Percentiles rank a stretch among this genome's conserved stretches.
phyloP scores from a whole-genome alignment of 2,797 vertebrate species.

The Danionella dracula region DNA sequence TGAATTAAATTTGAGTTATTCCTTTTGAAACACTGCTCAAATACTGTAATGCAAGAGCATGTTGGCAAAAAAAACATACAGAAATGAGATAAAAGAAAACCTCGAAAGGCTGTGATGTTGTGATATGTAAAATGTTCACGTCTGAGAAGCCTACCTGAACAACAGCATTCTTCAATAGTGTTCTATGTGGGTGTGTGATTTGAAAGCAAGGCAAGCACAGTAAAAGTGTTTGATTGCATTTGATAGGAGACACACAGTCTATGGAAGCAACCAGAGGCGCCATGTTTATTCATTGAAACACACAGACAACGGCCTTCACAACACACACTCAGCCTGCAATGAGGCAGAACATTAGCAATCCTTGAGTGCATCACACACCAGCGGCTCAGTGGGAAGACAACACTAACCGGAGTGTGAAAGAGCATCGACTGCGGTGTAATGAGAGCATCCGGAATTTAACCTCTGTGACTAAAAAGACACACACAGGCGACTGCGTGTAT shows the following conservation, averaged over 20 bases:
- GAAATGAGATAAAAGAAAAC: too few relatives aligned
- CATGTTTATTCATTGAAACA: constrained; percentile 2
- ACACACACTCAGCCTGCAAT: not conserved
- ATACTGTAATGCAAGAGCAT: too few relatives aligned
- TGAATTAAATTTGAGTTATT: too few relatives aligned
- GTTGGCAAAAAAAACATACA: too few relatives aligned
- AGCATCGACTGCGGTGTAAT: constrained; percentile 34
- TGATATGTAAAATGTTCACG: not conserved
- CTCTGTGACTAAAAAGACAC: constrained; percentile 37
- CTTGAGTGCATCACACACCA: constrained; percentile 7
- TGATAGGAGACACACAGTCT: constrained; percentile 13
- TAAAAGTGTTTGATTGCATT: constrained; percentile 22
- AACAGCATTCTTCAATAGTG: not conserved
- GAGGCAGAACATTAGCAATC: not conserved
- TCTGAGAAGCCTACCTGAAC: not conserved
- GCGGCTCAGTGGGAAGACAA: constrained; percentile 17
- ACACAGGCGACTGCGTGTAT: not conserved
- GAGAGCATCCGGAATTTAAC: constrained; percentile 36
- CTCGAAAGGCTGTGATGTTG: too few relatives aligned
- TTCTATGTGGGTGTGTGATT: too few relatives aligned
- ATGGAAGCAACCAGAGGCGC: too few relatives aligned
- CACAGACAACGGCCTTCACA: too few relatives aligned
- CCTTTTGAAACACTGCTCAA: too few relatives aligned
- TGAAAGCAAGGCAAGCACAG: not conserved
- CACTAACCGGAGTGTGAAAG: constrained; percentile 37